These are phyloP conservation scores for Eurystomus gularis DNA, from an alignment of 2,113 vertebrate genomes.

Conservation along the genomic window DNA sequence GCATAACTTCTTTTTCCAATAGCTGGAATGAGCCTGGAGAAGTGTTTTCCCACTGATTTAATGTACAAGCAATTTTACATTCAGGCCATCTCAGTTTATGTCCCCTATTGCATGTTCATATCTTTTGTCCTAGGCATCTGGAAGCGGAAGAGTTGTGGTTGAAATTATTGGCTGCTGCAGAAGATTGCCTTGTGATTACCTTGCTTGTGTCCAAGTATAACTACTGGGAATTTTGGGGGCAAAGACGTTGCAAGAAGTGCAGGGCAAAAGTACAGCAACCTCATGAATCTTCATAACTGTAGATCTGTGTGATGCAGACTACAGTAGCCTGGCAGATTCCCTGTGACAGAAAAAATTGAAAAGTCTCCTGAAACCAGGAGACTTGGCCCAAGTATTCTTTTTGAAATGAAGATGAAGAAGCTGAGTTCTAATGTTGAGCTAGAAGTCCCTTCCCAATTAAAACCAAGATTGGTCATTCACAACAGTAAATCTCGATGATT, in stretches of 20 bases:
- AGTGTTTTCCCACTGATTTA: neutral
- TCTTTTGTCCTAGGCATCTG: neutral
- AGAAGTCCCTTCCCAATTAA: neutral
- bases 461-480: neutral
- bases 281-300: neutral
- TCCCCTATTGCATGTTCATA: neutral
- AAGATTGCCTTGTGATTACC: neutral
- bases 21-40: neutral
- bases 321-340: neutral
- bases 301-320: neutral
- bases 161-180: neutral
- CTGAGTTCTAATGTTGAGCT: neutral
- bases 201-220: neutral
- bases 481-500: neutral
- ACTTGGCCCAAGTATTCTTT: neutral
- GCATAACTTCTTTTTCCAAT: neutral
- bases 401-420: neutral
- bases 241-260: neutral
- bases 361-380: neutral
- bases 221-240: neutral
- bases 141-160: neutral
- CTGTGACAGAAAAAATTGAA: neutral
- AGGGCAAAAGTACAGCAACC: neutral
- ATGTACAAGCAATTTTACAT: neutral
- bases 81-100: neutral